phyloP scores from a whole-genome alignment of 2,113 vertebrate genomes.

The Apteryx owenii region DNA sequence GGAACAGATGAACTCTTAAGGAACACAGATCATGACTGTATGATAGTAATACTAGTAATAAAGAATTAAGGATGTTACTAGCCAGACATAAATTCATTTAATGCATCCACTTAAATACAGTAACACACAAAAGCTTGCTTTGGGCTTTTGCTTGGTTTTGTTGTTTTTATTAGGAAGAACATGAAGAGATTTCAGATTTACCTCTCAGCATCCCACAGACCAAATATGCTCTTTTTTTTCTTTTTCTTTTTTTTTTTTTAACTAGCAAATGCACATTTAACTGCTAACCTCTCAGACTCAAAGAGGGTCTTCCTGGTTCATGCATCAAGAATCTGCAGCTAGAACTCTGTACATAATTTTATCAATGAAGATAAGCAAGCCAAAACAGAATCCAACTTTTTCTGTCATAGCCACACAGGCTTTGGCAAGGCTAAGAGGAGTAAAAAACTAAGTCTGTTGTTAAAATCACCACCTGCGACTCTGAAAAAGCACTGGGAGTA shows the following conservation, averaged over 20 bases:
- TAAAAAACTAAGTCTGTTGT: neutral
- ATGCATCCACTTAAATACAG: constrained; percentile 6
- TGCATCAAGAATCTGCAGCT: neutral
- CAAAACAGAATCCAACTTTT: neutral
- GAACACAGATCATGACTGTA: constrained; percentile 43
- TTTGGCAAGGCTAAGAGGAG: neutral
- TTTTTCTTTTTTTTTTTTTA: fast-evolving
- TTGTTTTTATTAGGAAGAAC: neutral
- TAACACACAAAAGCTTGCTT: constrained; percentile 35
- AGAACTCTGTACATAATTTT: neutral
- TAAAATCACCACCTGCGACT: neutral
- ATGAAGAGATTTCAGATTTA: neutral
- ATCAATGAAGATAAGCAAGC: neutral
- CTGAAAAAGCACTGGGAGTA: neutral
- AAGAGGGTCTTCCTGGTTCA: neutral
- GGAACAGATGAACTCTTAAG: constrained; percentile 40
- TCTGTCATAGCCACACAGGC: neutral
- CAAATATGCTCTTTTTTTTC: neutral
- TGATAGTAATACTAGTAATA: constrained; percentile 35
- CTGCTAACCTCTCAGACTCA: neutral
- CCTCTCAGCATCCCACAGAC: neutral
- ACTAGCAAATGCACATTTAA: neutral
- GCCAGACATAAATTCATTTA: constrained; percentile 25
- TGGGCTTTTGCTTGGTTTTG: constrained; percentile 11
- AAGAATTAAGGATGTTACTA: constrained; percentile 39